A percentile compares a stretch with the other conserved stretches of the same genome.
Evolutionary conservation across 2,113 vertebrate genomes (phyloP).

Genomic region (Heterocephalus glaber): DNA sequence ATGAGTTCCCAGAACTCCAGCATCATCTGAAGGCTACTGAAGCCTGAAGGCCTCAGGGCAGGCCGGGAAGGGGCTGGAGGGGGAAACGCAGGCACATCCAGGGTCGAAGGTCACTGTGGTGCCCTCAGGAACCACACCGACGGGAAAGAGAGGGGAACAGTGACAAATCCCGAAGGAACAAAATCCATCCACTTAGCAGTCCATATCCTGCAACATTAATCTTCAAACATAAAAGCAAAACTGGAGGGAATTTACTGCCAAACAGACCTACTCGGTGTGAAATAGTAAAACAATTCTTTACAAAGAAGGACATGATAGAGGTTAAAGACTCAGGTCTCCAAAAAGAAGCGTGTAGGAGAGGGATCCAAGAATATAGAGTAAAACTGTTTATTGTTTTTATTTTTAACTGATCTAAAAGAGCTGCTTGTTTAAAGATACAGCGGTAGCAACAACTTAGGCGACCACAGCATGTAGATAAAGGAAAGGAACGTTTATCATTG

Average conservation of each 20-base stretch:
- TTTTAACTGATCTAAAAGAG: neutral
- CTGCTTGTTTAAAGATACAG: neutral
- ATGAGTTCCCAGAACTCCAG: neutral
- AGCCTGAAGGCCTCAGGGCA: neutral
- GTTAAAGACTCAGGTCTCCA: neutral
- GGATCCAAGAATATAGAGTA: neutral
- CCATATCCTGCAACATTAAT: too few relatives aligned
- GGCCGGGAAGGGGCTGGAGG: neutral
- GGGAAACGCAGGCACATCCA: neutral
- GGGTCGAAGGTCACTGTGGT: neutral
- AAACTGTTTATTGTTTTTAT: neutral
- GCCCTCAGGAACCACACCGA: neutral
- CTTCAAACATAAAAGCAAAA: neutral
- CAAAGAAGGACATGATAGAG: neutral
- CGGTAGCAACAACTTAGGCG: too few relatives aligned
- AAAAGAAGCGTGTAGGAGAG: neutral
- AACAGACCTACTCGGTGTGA: neutral
- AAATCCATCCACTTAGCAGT: neutral
- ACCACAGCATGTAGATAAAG: too few relatives aligned
- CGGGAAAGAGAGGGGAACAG: neutral
- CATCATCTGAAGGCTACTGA: neutral
- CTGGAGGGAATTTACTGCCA: neutral
- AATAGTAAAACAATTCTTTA: neutral
- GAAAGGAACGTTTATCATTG: neutral
- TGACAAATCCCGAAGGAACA: neutral